Conservation (phyloP, 2,888 invertebrate genomes). For the Apamea crenata region DNA sequence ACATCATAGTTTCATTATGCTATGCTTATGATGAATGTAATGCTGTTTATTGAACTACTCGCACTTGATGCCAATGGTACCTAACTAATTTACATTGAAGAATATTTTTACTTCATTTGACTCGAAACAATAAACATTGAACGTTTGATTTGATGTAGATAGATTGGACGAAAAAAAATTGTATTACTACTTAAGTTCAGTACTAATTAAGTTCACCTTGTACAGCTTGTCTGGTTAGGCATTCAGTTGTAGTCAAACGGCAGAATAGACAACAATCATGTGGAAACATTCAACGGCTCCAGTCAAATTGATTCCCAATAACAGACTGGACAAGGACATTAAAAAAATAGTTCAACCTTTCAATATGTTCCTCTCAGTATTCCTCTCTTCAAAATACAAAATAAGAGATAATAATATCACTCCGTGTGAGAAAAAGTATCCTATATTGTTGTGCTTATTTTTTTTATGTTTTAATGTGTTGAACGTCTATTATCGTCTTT, state of each 20-base stretch:
- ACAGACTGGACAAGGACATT: conserved; percentile 10
- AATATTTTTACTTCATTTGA: background rate
- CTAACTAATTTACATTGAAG: background rate
- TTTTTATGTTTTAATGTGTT: background rate
- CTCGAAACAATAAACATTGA: background rate
- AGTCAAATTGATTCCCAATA: background rate
- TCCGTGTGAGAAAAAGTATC: conserved; percentile 23
- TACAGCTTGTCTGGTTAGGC: background rate
- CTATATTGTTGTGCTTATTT: background rate
- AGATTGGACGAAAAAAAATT: background rate
- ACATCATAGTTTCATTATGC: background rate
- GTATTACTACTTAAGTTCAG: background rate
- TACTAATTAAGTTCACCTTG: background rate
- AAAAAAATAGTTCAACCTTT: conserved; percentile 19
- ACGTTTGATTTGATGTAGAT: background rate
- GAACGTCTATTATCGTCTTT: background rate
- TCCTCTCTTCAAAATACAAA: conserved; percentile 27
- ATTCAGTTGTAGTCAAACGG: background rate
- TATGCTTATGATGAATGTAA: background rate
- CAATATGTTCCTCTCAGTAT: conserved; percentile 5
- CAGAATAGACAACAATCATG: background rate
- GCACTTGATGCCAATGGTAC: background rate
- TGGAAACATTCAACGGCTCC: no score
- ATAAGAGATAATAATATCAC: conserved; percentile 18
- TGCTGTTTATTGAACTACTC: background rate